Evolutionary conservation across 1,140 invertebrate genomes (phyloP).

Genomic region (Batillaria attramentaria): DNA sequence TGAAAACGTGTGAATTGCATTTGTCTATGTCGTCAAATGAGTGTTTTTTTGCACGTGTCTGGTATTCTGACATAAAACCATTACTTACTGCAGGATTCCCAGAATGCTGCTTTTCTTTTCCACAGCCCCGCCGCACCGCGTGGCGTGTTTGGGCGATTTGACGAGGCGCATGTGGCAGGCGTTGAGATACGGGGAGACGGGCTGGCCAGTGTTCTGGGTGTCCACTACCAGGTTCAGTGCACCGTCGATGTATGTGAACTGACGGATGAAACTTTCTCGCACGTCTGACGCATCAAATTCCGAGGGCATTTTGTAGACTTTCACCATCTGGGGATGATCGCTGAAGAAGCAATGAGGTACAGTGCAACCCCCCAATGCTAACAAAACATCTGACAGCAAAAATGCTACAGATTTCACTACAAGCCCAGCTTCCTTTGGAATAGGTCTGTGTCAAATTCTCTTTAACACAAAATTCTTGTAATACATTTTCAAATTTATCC

Average conservation of each 20-base stretch:
- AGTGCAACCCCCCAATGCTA: too few species aligned
- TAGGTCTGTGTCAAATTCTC: too few species aligned
- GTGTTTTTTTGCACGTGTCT: too few species aligned
- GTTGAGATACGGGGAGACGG: constrained; percentile 50
- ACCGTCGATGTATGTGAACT: constrained; percentile 77
- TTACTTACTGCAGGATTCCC: constrained; percentile 62
- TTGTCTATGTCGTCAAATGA: too few species aligned
- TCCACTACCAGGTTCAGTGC: constrained; percentile 61
- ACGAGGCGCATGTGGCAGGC: constrained; percentile 54
- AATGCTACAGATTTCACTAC: too few species aligned
- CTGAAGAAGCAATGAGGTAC: constrained; percentile 55
- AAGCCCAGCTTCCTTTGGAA: too few species aligned
- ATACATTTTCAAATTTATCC: too few species aligned
- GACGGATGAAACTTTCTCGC: constrained; percentile 98
- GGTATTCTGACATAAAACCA: neutral
- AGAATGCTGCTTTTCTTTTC: constrained; percentile 64
- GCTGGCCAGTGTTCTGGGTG: constrained; percentile 52
- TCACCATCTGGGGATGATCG: constrained; percentile 98
- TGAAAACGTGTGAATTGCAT: too few species aligned
- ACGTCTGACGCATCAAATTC: constrained; percentile 98
- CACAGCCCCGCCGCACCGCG: constrained; percentile 58
- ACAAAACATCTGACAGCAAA: too few species aligned
- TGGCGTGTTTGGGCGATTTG: constrained; percentile 46
- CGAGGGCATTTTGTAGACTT: constrained; percentile 93
- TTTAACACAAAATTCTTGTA: too few species aligned